Evolutionary conservation across 2,888 invertebrate genomes (phyloP), one percentile per base, ranked within the genome.

Genomic region (Rhamphomyia laevipes): DNA sequence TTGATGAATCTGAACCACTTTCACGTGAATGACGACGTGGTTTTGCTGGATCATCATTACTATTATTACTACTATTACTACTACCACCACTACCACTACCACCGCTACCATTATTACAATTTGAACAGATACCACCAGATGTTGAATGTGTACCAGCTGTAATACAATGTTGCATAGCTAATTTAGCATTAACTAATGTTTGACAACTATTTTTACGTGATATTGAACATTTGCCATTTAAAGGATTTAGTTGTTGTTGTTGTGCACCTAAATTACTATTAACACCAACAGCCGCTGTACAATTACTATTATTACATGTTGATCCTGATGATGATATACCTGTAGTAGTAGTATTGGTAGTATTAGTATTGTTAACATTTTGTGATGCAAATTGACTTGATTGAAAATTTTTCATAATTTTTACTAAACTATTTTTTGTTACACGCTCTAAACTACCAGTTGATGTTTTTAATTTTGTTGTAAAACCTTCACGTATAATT

Each of bases 1-100:
- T 88, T 3, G 87, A 87, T 7, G 87, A 87, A 64, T 88, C 88
- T 3, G 91, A 91, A 13, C 90, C 90, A 59, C 90, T 90, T 68
- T 91, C 91, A 56, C 82, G 80, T 0, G 90, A 90, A 60, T 83
- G 81, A 47, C 89, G 77, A 49, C 91, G 73, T 62, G 87, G 56
- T 70, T 73, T 66, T 55, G 72, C 74, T 64, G 67, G 73, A 55
- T 76, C 76, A 51, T 57, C 59, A 53, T 63, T 59, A 46, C 58
- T 62, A 55, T 71, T 45, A 47, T 61, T 63, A 40, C 64, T 51
- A 56, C 57, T 48, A 66, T 67, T 45, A 54, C 57, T 55, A 55
- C 63, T 53, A 52, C 58, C 37, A 54, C 54, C 18, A 51, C 58
- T 52, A 55, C 58, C 55, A 58, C 56, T 46, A 49, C 47, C 48